These are phyloP conservation scores for Melanocharis versteri DNA, from an alignment of 2,113 vertebrate species.

Conservation along the genomic window DNA sequence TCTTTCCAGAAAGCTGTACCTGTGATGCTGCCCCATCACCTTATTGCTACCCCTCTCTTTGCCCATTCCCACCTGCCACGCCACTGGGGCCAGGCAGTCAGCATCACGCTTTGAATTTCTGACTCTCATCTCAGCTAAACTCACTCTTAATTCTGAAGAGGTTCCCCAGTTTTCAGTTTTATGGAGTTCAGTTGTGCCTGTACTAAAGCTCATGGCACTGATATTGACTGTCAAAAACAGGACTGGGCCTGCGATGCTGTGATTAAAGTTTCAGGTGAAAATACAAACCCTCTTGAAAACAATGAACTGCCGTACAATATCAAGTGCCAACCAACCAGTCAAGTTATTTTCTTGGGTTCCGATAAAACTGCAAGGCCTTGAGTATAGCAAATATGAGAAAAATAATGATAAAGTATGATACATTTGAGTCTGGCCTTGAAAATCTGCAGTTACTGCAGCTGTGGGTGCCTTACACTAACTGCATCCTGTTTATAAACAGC, in stretches of 20 bases:
- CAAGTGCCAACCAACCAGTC: neutral
- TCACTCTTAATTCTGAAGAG: neutral
- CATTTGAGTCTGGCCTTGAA: slow-evolving; percentile 5
- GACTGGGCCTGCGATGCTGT: neutral
- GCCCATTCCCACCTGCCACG: neutral
- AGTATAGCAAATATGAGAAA: neutral
- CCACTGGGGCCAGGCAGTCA: neutral
- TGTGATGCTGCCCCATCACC: neutral
- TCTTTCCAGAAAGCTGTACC: neutral
- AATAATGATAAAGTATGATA: slow-evolving; percentile 22
- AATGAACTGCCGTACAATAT: neutral
- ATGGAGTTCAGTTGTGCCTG: neutral
- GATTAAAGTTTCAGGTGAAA: neutral
- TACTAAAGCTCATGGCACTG: neutral
- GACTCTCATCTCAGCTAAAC: neutral
- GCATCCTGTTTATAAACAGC: slow-evolving; percentile 58
- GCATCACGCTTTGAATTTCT: neutral
- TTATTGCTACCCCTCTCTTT: neutral
- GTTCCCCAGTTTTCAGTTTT: neutral
- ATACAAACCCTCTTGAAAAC: slow-evolving; percentile 2
- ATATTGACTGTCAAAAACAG: neutral
- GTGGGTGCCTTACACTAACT: slow-evolving; percentile 25
- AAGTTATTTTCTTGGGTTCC: neutral
- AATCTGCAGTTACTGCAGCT: slow-evolving; percentile 33
- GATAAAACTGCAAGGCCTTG: slow-evolving; percentile 25